Percentiles rank a stretch among this genome's conserved stretches.
phyloP scores from a whole-genome alignment of 2,888 invertebrate genomes.

The Physocephala rufipes region DNA sequence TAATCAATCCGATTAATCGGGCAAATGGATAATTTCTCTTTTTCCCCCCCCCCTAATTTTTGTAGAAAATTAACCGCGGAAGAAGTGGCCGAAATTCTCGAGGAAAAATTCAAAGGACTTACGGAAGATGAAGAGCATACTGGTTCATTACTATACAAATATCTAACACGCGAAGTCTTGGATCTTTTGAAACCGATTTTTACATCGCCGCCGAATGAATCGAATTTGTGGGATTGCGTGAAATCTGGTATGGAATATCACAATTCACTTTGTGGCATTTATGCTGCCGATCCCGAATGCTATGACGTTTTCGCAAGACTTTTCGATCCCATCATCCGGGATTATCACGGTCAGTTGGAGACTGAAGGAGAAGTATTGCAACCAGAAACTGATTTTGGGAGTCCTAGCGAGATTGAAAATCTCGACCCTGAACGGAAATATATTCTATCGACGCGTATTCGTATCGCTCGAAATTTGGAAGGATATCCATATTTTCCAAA shows the following conservation, averaged over 20 bases:
- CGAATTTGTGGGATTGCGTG: slow-evolving; percentile 71
- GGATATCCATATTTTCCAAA: slow-evolving; percentile 75
- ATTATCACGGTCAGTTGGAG: slow-evolving; percentile 69
- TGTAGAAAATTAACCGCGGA: slow-evolving; percentile 61
- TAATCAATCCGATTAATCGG: neutral
- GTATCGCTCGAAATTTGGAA: slow-evolving; percentile 71
- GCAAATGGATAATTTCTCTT: neutral
- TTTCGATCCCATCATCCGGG: slow-evolving; percentile 75
- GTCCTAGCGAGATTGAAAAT: slow-evolving; percentile 69
- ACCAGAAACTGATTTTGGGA: slow-evolving; percentile 72
- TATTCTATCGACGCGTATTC: slow-evolving; percentile 73
- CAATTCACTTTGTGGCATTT: slow-evolving; percentile 72
- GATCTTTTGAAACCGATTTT: slow-evolving; percentile 68
- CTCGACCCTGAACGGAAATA: slow-evolving; percentile 72
- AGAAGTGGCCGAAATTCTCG: slow-evolving; percentile 65
- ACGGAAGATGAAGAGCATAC: slow-evolving; percentile 67
- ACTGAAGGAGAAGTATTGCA: slow-evolving; percentile 69
- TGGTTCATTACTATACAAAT: slow-evolving; percentile 71
- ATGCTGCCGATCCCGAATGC: slow-evolving; percentile 74
- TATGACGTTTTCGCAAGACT: slow-evolving; percentile 72
- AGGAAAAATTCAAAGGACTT: slow-evolving; percentile 68
- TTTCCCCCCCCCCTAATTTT: neutral
- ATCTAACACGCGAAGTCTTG: slow-evolving; percentile 69
- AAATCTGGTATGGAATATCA: slow-evolving; percentile 74
- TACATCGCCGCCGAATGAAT: slow-evolving; percentile 69